Conservation (phyloP, 2,113 vertebrate species). For the Lophochroa leadbeateri region DNA sequence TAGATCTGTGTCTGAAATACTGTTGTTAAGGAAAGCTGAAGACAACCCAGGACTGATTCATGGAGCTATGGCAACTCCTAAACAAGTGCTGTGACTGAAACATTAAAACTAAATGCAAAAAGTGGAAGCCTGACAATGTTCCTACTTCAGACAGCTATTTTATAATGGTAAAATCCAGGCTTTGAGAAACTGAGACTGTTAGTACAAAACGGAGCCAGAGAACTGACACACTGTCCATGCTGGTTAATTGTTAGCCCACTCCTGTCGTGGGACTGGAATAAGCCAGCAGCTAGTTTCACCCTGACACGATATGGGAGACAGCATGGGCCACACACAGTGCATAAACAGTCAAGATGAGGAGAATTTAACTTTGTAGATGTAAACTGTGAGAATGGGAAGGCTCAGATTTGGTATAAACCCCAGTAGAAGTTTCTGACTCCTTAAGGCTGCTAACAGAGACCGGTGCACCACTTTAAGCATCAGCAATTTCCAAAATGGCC, state of each 20-base stretch:
- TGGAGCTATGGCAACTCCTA: background rate
- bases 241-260: background rate
- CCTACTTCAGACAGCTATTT: background rate
- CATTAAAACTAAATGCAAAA: background rate
- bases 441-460: background rate
- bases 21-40: constrained; percentile 11
- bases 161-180: background rate
- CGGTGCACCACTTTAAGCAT: background rate
- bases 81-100: background rate
- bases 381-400: background rate
- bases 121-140: background rate
- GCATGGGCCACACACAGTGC: background rate
- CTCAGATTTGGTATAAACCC: background rate
- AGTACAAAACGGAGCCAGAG: background rate
- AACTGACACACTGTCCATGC: background rate
- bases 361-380: background rate
- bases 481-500: background rate
- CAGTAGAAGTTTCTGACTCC: background rate
- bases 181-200: background rate
- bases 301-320: fast-evolving
- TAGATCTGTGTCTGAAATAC: background rate
- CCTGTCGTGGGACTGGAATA: background rate
- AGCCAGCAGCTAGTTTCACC: background rate
- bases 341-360: background rate
- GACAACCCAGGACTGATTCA: background rate